Evolutionary conservation across 2,797 vertebrate species (phyloP), one percentile per base, ranked within the genome.

Genomic region (Ctenopoma multispine): DNA sequence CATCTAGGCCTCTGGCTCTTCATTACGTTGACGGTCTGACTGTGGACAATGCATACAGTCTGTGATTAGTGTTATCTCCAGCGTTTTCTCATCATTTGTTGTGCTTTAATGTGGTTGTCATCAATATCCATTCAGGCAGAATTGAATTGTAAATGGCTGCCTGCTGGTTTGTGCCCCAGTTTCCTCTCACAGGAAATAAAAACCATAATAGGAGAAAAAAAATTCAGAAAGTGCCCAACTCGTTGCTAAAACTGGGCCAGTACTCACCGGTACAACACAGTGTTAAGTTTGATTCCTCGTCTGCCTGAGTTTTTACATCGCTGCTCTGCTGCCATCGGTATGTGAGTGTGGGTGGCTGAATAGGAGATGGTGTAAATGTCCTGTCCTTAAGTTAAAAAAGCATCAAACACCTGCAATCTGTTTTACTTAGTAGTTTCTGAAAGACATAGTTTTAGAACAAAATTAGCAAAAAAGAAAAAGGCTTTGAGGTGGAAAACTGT

Each of bases 101-200:
- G 57, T 21, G 40, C 53, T 70, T 75, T 41, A 65, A 60, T 85
- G 63, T 13, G 23, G 62, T 47, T 57, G 23, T 76, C 69, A 50
- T 81, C 31, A 17, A 75, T 79, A 74, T 80, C 67, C 69, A 71
- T 58, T 3, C 64, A 57, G 69, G 56, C 70, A 84, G 74, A 83
- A 67, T 55, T 83, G 75, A 83, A 81, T 78, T 81, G 74, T 82
- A 84, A 86, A 87, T 85, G 77, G 83, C 69, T 57, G 43, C 81
- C 34, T 59, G 81, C 86, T 85, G 83, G 40, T 88, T 74, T 53
- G 48, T 90, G 89, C 44, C 83, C 83, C 72, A 86, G 55, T 89
- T 90, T 87, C 53, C 61, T 80, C 63, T 76, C 20, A 36, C 71
- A 48, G 65, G 58, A 79, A 84, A 77, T 79, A 72, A 85, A n/a